Evolutionary conservation across 2,113 vertebrate genomes (phyloP), one percentile per base, ranked within the genome.

Genomic region (Rhinoptilus africanus): DNA sequence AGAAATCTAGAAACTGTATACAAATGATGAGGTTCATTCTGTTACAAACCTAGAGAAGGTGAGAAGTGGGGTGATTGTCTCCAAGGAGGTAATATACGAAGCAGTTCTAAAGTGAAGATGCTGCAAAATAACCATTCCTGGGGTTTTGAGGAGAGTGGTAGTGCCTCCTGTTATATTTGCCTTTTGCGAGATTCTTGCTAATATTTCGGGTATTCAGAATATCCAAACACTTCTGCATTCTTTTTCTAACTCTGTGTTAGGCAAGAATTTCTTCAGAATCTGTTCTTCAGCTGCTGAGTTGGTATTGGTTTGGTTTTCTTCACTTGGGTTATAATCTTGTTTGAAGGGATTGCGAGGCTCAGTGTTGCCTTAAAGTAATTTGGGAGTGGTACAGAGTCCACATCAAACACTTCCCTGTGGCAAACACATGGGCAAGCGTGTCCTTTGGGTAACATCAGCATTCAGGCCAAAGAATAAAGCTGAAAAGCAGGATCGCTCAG

Each of bases 341-440:
- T 87, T 54, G n/a, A 94, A 50, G 64, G 34, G 47, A 60, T 30
- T 51, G 57, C 2, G 12, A 53, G 41, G 51, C 22, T 79, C 45
- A 10, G 21, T 57, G 6, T 39, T 81, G 51, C n/a, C 54, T 56
- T 19, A 26, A 75, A 71, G 10, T 48, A 28, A 22, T n/a, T 76
- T 57, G 34, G 14, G 18, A 47, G 50, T 50, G 22, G 21, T 51
- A 30, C 23, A 37, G 16, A 30, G 26, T 12, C 57, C 28, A 16
- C 34, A 57, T 39, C 30, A 59, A 50, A 69, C 6, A 9, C 68
- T 45, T 50, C 10, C 26, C 15, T 39, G 26, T 48, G 59, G 57
- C 53, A 48, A 73, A 43, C 34, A 13, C 10, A 16, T 5, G 59
- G 21, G 21, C 26, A 28, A 15, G 56, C 0, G 0, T 75, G 60